Evolutionary conservation across 2,797 vertebrate genomes (phyloP).

Genomic region (Nothura maculosa): DNA sequence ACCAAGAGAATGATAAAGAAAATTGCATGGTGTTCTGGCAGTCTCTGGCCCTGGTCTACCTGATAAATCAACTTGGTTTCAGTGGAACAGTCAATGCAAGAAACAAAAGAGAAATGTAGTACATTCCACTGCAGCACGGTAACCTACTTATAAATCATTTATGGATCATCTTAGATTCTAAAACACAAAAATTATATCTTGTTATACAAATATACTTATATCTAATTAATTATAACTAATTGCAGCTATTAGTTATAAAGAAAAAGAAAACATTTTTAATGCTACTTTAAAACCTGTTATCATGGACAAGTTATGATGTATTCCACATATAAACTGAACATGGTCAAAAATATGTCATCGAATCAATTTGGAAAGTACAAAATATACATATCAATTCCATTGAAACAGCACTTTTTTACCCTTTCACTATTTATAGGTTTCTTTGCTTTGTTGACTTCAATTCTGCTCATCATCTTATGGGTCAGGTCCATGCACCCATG

Average conservation of each 20-base stretch:
- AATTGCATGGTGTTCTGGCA: not conserved
- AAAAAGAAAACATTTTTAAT: not conserved
- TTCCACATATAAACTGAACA: not conserved
- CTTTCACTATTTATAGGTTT: not conserved
- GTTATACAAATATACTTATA: not conserved
- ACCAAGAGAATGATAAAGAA: not conserved
- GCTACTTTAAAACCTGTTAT: not conserved
- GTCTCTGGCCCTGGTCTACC: accelerated
- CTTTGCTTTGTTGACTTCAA: not conserved
- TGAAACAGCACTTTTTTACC: not conserved
- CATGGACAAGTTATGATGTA: not conserved
- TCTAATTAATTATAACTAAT: not conserved
- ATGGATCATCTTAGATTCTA: not conserved
- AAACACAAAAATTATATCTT: not conserved
- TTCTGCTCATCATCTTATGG: accelerated
- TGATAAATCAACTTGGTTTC: not conserved
- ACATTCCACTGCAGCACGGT: accelerated
- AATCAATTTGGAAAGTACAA: not conserved
- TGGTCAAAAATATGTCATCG: not conserved
- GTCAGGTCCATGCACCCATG: not conserved
- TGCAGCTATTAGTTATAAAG: not conserved
- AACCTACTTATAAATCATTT: not conserved
- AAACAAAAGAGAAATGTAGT: not conserved
- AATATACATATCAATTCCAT: accelerated
- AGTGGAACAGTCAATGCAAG: not conserved